phyloP scores from a whole-genome alignment of 2,888 invertebrate genomes.

The Callinectes sapidus region DNA sequence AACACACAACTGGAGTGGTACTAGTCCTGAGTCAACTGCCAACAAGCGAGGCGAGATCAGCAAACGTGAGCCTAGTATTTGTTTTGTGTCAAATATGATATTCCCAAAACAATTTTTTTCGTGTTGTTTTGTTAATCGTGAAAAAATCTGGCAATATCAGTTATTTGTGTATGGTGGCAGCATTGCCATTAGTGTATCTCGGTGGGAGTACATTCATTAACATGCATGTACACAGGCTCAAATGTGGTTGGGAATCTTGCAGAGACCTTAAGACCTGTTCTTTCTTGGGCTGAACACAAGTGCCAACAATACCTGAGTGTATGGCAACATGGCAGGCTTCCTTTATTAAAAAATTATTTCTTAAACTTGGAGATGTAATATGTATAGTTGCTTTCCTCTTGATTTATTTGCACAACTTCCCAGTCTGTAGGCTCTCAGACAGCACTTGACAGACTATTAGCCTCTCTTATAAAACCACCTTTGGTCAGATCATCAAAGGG shows the following conservation, averaged over 20 bases:
- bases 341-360: constrained; percentile 27
- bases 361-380: constrained; percentile 1
- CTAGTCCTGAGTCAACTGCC: constrained; percentile 67
- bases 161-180: constrained; percentile 43
- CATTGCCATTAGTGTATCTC: constrained; percentile 61
- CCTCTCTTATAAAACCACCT: constrained; percentile 36
- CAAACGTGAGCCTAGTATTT: constrained; percentile 61
- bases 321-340: constrained; percentile 66
- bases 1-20: constrained; percentile 65
- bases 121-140: constrained; percentile 27
- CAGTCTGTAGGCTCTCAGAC: constrained; percentile 30
- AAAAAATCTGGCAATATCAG: constrained; percentile 54
- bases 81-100: constrained; percentile 40
- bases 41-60: constrained; percentile 68
- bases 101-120: background rate
- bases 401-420: constrained; percentile 27
- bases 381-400: constrained; percentile 49
- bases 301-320: constrained; percentile 70
- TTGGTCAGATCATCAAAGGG: constrained; percentile 37
- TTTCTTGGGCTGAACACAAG: constrained; percentile 59
- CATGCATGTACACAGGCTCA: constrained; percentile 64
- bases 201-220: constrained; percentile 63
- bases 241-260: constrained; percentile 54
- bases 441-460: constrained; percentile 42
- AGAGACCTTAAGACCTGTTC: constrained; percentile 49